phyloP scores from a whole-genome alignment of 2,113 vertebrate genomes.

The Tichodroma muraria region DNA sequence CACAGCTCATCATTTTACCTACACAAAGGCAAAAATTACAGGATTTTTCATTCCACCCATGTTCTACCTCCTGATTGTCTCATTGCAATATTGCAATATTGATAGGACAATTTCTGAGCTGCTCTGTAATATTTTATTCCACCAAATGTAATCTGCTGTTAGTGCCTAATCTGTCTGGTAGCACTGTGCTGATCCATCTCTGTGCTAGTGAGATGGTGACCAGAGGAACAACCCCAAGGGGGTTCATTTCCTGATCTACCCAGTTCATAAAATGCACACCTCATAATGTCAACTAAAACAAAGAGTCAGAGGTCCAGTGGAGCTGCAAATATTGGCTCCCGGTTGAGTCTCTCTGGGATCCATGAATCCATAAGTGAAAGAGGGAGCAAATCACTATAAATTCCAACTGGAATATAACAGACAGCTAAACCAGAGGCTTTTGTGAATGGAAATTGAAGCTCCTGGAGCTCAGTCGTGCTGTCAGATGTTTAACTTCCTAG shows the following conservation, averaged over 20 bases:
- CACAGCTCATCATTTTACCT: neutral
- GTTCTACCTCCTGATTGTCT: neutral
- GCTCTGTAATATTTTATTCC: neutral
- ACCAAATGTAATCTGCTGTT: neutral
- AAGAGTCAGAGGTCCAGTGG: neutral
- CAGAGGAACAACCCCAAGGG: neutral
- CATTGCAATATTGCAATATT: neutral
- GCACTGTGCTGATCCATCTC: neutral
- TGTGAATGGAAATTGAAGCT: neutral
- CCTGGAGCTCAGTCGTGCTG: neutral
- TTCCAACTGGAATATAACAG: neutral
- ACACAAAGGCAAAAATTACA: neutral
- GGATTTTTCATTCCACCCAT: neutral
- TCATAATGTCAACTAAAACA: neutral
- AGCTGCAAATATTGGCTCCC: neutral
- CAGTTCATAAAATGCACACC: neutral
- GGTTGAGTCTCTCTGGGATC: neutral
- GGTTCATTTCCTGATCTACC: neutral
- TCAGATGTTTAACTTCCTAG: slow-evolving; percentile 39
- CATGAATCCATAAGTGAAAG: neutral
- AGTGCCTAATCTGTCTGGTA: neutral
- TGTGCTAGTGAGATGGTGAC: neutral
- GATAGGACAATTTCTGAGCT: neutral
- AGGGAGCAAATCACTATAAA: neutral
- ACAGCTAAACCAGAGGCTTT: neutral